phyloP scores from a whole-genome alignment of 2,113 vertebrate genomes.

The Pampusana beccarii region DNA sequence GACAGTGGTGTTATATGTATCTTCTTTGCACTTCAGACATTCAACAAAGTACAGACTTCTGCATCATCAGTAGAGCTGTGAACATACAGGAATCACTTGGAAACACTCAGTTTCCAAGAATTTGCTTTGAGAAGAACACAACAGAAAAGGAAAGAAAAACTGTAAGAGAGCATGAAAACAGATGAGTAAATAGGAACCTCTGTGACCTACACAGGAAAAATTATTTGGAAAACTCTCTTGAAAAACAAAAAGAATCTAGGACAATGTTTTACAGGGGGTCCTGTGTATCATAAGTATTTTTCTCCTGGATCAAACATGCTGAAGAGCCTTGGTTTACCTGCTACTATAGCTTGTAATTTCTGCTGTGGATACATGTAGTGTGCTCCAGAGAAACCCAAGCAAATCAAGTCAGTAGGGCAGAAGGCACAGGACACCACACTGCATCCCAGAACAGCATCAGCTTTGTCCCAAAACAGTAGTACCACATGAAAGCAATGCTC shows the following conservation, averaged over 20 bases:
- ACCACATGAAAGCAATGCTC: neutral
- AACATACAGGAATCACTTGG: neutral
- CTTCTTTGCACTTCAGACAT: neutral
- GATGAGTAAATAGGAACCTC: neutral
- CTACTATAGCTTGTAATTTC: neutral
- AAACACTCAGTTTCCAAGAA: neutral
- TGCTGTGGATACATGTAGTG: neutral
- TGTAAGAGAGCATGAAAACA: neutral
- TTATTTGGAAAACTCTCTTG: neutral
- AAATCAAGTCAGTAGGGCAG: neutral
- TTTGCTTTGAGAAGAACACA: neutral
- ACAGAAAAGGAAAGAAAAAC: neutral
- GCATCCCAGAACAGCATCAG: neutral
- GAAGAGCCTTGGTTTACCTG: neutral
- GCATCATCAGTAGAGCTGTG: neutral
- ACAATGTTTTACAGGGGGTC: fast-evolving
- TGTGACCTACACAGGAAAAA: neutral
- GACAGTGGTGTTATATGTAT: neutral
- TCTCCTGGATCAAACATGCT: neutral
- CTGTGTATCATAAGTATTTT: neutral
- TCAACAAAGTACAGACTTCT: neutral
- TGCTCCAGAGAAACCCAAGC: neutral
- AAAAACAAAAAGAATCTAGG: neutral
- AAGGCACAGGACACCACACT: neutral
- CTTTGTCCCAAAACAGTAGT: neutral